Evolutionary conservation across 2,888 invertebrate genomes (phyloP), one percentile per base, ranked within the genome.

Genomic region (Andrena camellia): DNA sequence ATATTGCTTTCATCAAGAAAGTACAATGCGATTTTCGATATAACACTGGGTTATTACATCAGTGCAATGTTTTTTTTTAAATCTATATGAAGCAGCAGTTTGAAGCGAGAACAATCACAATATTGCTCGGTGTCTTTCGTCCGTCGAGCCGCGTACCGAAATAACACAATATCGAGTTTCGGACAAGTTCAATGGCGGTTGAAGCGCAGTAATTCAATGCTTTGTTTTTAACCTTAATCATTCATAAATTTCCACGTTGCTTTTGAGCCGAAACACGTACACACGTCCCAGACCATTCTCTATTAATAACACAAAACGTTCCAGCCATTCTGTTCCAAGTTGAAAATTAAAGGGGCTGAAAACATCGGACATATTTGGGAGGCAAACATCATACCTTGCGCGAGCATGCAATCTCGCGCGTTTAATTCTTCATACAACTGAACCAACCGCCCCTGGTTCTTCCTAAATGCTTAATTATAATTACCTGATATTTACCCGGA

Each of bases 381-480:
- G 57, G 57, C 72, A 81, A 80, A 72, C 67, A 67, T 20, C 20
- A 35, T 62, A 63, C 67, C 35, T 23, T 29, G 26, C 71, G n/a
- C 33, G 3, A 3, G 48, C 52, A 23, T 62, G 67, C 57, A 78
- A 72, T 81, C 54, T 71, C 67, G n/a, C 23, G 23, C 26, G 72
- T 57, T 79, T 72, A 81, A 72, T 79, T 80, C 60, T 66, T 80
- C 52, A 60, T 60, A 33, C 20, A 23, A 29, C 42, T n/a, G 17
- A 10, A 23, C 7, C 29, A 31, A 4, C 3, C 13, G n/a, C 23
- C 2, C n/a, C 48, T 33, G 10, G 60, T 2, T 26, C 23, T 42
- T 71, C 35, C 17, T 78, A 66, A 70, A 78, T 80, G 29, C 78
- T 80, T 70, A 64, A 80, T 52, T 78, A 64, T 66, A 78, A 70